These are phyloP conservation scores for Puma concolor DNA, from an alignment of 2,113 vertebrate genomes.

Conservation along the genomic window DNA sequence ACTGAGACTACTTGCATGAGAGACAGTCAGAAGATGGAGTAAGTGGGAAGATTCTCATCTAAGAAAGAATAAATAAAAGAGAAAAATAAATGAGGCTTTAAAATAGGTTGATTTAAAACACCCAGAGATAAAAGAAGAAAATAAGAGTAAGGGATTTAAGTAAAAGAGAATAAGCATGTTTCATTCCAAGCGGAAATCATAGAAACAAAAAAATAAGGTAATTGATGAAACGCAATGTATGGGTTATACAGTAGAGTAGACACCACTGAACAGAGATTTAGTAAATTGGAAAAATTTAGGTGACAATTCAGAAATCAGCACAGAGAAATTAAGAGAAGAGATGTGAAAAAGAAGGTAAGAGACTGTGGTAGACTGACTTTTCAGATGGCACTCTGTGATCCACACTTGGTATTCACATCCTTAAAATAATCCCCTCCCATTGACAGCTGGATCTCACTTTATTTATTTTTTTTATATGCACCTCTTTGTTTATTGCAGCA, in stretches of 20 bases:
- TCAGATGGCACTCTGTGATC: not conserved
- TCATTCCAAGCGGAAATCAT: not conserved
- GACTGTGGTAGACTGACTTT: not conserved
- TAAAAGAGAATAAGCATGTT: not conserved
- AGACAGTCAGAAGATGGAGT: not conserved
- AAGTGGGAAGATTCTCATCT: not conserved
- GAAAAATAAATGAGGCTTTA: not conserved
- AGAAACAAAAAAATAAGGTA: not conserved
- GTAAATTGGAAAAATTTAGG: not conserved
- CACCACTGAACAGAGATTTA: not conserved
- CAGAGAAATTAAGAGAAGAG: not conserved
- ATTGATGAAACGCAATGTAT: not conserved
- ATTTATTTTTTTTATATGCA: not conserved
- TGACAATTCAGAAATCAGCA: not conserved
- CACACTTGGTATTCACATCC: not conserved
- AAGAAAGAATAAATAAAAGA: not conserved
- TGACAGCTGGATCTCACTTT: not conserved
- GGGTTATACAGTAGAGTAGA: not conserved
- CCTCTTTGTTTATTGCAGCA: not conserved
- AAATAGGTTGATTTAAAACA: not conserved
- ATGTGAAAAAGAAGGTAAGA: not conserved
- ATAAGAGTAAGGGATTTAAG: not conserved
- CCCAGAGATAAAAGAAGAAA: not conserved
- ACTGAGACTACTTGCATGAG: not conserved
- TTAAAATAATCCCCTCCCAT: not conserved